Base-by-base conservation (phyloP, 2,888 invertebrate genomes). In the Orthonevra nobilis region DNA sequence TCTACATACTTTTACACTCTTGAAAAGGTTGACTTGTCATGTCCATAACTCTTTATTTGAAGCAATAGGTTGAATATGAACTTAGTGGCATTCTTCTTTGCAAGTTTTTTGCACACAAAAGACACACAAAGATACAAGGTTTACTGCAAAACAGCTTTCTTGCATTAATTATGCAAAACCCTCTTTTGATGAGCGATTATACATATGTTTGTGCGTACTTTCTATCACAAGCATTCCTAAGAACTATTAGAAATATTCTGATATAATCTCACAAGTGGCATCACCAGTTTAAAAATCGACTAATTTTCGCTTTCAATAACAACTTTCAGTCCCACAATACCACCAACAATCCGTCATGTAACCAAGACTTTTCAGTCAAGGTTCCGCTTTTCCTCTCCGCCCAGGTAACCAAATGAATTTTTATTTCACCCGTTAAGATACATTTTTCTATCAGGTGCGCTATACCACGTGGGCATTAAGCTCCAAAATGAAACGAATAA, bases 401-500 rank as follows among this genome's bases (percentile, higher is more conserved):
- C 34, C 12, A n/a, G 10, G 14, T 6, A 7, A 9, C 10, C n/a
- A n/a, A n/a, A n/a, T n/a, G n/a, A n/a, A n/a, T 23, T 23, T 5
- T 23, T 23, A 23, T 23, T 23, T 23, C 23, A 4, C 17, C 26
- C 9, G 20, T 40, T n/a, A n/a, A n/a, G n/a, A 5, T 40, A 19
- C 6, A 28, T 73, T 64, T 66, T 32, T 52, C 12, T 42, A 68
- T 54, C 60, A 66, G 72, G 60, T 66, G 60, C 28, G 10, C 2
- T n/a, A 19, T 10, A 70, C 38, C 79, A 79, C 73, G 79, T 79
- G 73, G 79, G 79, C 44, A 54, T 23, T 15, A 23, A 36, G 23
- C 58, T 58, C 19, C 32, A 44, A 64, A 61, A 79, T 48, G 52
- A 15, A 52, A 32, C 2, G 15, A 20, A 9, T 6, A 54, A 46